A percentile compares a stretch with the other conserved stretches of the same genome.
Evolutionary conservation across 2,797 vertebrate genomes (phyloP).

Genomic region (Mareca penelope): DNA sequence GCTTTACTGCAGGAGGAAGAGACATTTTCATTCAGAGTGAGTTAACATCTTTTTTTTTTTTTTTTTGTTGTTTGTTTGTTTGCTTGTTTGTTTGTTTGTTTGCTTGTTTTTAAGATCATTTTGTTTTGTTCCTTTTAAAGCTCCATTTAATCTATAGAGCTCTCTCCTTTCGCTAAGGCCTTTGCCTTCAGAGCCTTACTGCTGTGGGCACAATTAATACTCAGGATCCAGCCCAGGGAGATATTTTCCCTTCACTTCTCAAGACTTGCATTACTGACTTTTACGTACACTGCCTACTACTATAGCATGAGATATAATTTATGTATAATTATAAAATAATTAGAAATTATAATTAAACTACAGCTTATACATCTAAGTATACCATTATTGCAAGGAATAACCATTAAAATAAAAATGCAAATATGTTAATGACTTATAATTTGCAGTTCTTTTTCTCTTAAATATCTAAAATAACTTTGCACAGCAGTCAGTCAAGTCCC

Average conservation of each 20-base stretch:
- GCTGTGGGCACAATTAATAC: background rate
- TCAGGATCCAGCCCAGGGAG: background rate
- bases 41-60: background rate
- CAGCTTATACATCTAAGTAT: background rate
- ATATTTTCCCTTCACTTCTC: background rate
- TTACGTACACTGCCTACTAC: background rate
- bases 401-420: conserved; percentile 38
- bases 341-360: conserved; percentile 13
- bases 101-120: background rate
- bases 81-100: too few relatives aligned
- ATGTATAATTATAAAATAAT: conserved; percentile 39
- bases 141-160: background rate
- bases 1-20: conserved; percentile 87
- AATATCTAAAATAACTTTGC: conserved; percentile 12
- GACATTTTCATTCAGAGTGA: conserved; percentile 14
- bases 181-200: background rate
- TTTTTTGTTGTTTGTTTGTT: too few relatives aligned
- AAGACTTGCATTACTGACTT: background rate
- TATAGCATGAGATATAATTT: conserved; percentile 22
- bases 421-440: conserved; percentile 18
- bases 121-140: background rate
- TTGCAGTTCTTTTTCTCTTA: conserved; percentile 22
- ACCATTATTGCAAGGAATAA: conserved; percentile 24
- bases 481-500: conserved; percentile 16
- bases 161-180: background rate